Conservation (phyloP, 2,113 vertebrate species). For the Esox niger region DNA sequence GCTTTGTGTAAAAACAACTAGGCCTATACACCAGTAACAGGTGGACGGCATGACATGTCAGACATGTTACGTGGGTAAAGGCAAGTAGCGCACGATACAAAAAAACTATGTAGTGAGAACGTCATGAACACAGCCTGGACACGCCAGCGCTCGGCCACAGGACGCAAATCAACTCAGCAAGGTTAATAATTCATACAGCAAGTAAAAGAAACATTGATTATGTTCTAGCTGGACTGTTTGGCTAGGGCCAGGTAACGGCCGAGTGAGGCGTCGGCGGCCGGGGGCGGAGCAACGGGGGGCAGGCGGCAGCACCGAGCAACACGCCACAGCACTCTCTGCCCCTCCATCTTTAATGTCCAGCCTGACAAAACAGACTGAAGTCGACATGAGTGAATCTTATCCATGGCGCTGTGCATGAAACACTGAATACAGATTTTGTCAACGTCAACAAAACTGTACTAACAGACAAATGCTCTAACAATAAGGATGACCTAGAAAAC, state of each 20-base stretch:
- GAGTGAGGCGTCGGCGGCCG: not conserved
- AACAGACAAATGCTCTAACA: not conserved
- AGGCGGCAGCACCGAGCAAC: conserved; percentile 3
- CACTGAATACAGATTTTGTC: not conserved
- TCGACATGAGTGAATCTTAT: conserved; percentile 11
- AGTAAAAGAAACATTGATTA: not conserved
- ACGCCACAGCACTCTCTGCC: conserved; percentile 10
- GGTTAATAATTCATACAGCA: conserved; percentile 38
- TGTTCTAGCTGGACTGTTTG: not conserved
- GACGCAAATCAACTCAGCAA: conserved; percentile 20
- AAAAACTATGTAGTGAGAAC: not conserved
- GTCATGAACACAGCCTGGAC: conserved; percentile 21
- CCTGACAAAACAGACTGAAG: conserved; percentile 8
- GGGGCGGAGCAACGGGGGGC: not conserved
- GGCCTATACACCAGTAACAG: not conserved
- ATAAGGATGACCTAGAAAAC: not conserved
- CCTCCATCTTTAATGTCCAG: conserved; percentile 19
- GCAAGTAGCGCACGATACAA: not conserved
- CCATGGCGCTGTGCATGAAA: conserved; percentile 12
- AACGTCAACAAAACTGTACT: not conserved
- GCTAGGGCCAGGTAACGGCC: not conserved
- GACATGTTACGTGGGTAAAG: not conserved
- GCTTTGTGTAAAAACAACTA: not conserved
- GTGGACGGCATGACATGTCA: not conserved
- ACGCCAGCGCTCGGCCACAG: not conserved